Evolutionary conservation across 2,797 vertebrate genomes (phyloP).

Genomic region (Cynodonichthys magdalenae): DNA sequence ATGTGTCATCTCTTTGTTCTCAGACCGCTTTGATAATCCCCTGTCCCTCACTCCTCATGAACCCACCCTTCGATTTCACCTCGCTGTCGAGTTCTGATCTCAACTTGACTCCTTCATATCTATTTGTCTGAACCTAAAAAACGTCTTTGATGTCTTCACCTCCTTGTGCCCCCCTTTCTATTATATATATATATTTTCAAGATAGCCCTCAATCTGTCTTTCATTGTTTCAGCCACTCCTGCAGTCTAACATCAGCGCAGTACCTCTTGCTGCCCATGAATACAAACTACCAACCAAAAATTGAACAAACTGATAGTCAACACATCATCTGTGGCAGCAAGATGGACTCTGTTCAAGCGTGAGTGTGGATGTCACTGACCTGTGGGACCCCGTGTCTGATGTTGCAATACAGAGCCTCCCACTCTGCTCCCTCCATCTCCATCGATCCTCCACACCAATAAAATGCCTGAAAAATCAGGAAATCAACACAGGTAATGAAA

Average conservation of each 20-base stretch:
- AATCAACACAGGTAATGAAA: slow-evolving; percentile 37
- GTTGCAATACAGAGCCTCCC: slow-evolving; percentile 29
- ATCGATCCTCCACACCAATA: slow-evolving; percentile 20
- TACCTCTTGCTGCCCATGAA: slow-evolving; percentile 54
- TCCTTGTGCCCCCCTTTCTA: slow-evolving; percentile 42
- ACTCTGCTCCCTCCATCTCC: slow-evolving; percentile 20
- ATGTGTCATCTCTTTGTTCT: slow-evolving; percentile 75
- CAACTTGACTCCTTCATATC: slow-evolving; percentile 49
- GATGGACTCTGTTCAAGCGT: slow-evolving; percentile 31
- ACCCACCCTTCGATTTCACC: slow-evolving; percentile 49
- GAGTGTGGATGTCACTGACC: slow-evolving; percentile 33
- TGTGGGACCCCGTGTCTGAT: slow-evolving; percentile 22
- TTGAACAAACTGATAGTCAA: slow-evolving; percentile 45
- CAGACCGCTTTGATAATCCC: slow-evolving; percentile 75
- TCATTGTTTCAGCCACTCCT: slow-evolving; percentile 27
- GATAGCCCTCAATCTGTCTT: slow-evolving; percentile 35
- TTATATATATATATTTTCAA: slow-evolving; percentile 26
- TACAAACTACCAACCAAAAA: slow-evolving; percentile 66
- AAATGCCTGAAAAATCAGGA: slow-evolving; percentile 49
- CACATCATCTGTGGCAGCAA: slow-evolving; percentile 26
- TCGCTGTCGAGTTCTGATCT: slow-evolving; percentile 55
- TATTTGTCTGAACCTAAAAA: slow-evolving; percentile 58
- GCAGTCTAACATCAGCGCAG: slow-evolving; percentile 51
- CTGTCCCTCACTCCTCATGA: slow-evolving; percentile 55
- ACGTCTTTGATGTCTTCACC: slow-evolving; percentile 61